phyloP scores from a whole-genome alignment of 2,888 invertebrate species.

The Cabera pusaria region DNA sequence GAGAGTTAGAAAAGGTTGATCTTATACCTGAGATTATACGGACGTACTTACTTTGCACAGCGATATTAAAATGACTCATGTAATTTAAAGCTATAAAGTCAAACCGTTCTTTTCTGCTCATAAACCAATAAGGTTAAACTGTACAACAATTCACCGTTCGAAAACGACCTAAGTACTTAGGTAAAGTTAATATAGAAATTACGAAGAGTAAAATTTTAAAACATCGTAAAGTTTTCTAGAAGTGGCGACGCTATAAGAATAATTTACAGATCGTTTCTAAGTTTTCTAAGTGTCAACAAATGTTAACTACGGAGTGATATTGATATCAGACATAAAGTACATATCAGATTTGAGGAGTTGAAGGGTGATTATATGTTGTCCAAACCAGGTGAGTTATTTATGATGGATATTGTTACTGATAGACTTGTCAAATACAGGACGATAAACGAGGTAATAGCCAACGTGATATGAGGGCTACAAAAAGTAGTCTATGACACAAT shows the following conservation, averaged over 20 bases:
- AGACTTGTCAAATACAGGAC: slow-evolving; percentile 36
- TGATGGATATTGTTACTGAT: slow-evolving; percentile 42
- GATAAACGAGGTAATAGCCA: slow-evolving; percentile 12
- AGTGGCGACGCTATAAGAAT: too few species aligned
- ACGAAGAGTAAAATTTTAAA: slow-evolving; percentile 9
- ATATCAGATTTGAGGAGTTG: slow-evolving; percentile 26
- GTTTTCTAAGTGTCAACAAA: slow-evolving; percentile 21
- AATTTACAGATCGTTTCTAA: slow-evolving; percentile 1
- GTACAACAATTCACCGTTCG: too few species aligned
- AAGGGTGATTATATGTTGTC: slow-evolving; percentile 28
- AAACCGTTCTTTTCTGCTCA: slow-evolving; percentile 22
- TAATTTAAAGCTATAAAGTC: slow-evolving; percentile 40
- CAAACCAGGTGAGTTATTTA: slow-evolving; percentile 24
- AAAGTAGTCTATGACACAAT: not conserved
- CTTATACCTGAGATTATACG: slow-evolving; percentile 12
- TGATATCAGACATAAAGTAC: slow-evolving; percentile 27
- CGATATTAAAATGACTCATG: slow-evolving; percentile 37
- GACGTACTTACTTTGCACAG: too few species aligned
- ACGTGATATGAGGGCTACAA: slow-evolving; percentile 1
- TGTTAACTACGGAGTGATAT: slow-evolving; percentile 19
- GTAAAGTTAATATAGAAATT: too few species aligned
- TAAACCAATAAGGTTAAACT: slow-evolving; percentile 17
- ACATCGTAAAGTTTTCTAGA: too few species aligned
- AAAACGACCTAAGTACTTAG: too few species aligned
- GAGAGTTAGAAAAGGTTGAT: slow-evolving; percentile 3